These are phyloP conservation scores for Lepidostoma basale DNA, from an alignment of 1,140 invertebrate species.

Conservation along the genomic window DNA sequence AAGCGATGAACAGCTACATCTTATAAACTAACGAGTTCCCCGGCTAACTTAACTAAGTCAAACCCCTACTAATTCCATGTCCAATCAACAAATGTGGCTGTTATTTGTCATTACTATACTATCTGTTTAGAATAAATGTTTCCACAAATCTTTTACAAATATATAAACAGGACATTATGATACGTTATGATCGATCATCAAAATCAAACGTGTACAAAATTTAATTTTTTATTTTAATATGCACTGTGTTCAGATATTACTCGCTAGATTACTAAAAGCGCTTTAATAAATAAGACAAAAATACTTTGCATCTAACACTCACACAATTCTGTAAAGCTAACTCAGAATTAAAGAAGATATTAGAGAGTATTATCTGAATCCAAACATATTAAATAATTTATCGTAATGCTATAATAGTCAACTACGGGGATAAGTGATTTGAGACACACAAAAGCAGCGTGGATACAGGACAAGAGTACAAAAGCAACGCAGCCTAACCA, in stretches of 20 bases:
- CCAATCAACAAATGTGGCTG: neutral
- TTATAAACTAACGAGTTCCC: constrained; percentile 14
- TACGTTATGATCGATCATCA: neutral
- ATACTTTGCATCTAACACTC: no score
- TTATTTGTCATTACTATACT: constrained; percentile 35
- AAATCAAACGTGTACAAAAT: constrained; percentile 17
- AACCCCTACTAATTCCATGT: neutral
- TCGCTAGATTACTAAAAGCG: no score
- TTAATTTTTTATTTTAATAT: neutral
- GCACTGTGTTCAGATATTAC: neutral
- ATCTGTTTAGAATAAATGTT: constrained; percentile 26
- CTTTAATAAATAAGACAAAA: no score
- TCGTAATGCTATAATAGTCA: no score
- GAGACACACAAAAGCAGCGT: constrained; percentile 26
- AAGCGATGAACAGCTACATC: constrained; percentile 39
- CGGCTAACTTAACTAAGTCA: constrained; percentile 5
- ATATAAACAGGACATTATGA: constrained; percentile 31
- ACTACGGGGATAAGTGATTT: constrained; percentile 7
- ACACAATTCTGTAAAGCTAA: no score
- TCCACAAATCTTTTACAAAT: constrained; percentile 30
- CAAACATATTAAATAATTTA: no score
- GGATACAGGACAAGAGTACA: constrained; percentile 24
- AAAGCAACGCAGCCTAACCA: constrained; percentile 10
- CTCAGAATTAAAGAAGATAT: no score
- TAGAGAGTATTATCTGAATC: no score